A percentile compares a stretch with the other conserved stretches of the same genome.
These are phyloP conservation scores for Meloe dianella DNA, from an alignment of 2,888 invertebrate species.

Conservation along the genomic window DNA sequence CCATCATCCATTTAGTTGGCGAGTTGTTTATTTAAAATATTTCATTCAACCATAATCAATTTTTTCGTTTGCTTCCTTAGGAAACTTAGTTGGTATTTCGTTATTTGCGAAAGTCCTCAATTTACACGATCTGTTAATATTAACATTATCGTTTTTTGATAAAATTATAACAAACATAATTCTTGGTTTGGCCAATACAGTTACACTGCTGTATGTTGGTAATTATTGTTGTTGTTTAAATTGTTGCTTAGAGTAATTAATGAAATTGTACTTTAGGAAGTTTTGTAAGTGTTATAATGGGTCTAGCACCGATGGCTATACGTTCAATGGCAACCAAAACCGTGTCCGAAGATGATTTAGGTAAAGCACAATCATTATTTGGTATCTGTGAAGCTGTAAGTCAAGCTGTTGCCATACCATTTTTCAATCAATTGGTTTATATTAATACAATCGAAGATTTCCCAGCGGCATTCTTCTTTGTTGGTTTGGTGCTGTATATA, in stretches of 20 bases:
- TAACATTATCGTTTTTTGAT: conserved; percentile 56
- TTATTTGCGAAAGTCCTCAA: conserved; percentile 54
- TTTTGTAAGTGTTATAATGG: conserved; percentile 53
- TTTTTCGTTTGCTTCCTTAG: conserved; percentile 37
- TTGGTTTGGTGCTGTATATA: conserved; percentile 54
- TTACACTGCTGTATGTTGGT: conserved; percentile 56
- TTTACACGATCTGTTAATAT: conserved; percentile 55
- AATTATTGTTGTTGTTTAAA: conserved; percentile 26
- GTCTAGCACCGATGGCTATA: conserved; percentile 53
- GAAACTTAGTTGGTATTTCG: conserved; percentile 49
- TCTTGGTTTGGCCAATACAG: conserved; percentile 52
- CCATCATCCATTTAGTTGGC: conserved; percentile 65
- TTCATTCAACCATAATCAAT: not conserved
- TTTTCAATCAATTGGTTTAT: conserved; percentile 64
- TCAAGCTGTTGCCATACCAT: conserved; percentile 63
- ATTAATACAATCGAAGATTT: conserved; percentile 61
- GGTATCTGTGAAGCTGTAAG: conserved; percentile 67
- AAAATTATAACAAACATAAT: conserved; percentile 58
- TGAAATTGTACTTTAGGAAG: conserved; percentile 33
- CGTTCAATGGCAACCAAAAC: conserved; percentile 57
- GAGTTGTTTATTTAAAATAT: conserved; percentile 37
- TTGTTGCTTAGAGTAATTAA: not conserved
- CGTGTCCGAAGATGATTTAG: conserved; percentile 55
- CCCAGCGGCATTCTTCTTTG: conserved; percentile 66
- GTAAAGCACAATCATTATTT: conserved; percentile 63